phyloP scores from a whole-genome alignment of 2,888 invertebrate genomes.

The Eupithecia subumbrata region DNA sequence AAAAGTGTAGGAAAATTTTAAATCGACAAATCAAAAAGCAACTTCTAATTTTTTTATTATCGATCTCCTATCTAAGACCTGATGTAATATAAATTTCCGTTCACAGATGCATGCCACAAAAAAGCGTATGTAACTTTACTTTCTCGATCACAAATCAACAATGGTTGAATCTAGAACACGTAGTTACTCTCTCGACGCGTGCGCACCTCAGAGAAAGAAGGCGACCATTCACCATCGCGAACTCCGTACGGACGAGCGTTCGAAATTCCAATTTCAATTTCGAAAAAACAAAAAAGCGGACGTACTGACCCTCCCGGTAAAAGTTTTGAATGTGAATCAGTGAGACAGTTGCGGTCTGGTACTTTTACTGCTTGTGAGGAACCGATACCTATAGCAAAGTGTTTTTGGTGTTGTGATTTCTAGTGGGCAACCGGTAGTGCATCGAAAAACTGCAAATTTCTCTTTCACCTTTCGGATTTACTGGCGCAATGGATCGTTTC shows the following conservation, averaged over 20 bases:
- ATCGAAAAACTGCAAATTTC: conserved; percentile 52
- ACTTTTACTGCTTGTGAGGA: conserved; percentile 15
- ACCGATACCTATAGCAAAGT: conserved; percentile 19
- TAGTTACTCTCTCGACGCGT: conserved; percentile 39
- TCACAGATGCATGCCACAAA: background rate
- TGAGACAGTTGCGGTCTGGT: background rate
- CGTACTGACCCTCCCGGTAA: conserved; percentile 42
- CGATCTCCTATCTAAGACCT: background rate
- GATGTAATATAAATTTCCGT: conserved; percentile 2
- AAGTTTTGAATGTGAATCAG: conserved; percentile 40
- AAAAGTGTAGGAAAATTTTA: no score
- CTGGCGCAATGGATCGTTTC: conserved; percentile 52
- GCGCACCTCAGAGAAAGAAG: conserved; percentile 53
- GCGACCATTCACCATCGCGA: conserved; percentile 63
- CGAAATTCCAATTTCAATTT: conserved; percentile 38
- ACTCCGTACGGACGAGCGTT: conserved; percentile 57
- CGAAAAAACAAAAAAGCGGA: conserved; percentile 45
- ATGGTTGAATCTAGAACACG: conserved; percentile 47
- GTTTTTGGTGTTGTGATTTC: conserved; percentile 30
- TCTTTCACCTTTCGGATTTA: conserved; percentile 53
- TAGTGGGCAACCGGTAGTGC: conserved; percentile 31
- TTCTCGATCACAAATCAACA: conserved; percentile 43
- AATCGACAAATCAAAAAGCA: no score
- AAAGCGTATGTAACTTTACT: background rate
- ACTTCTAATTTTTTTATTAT: background rate